These are phyloP conservation scores for Sarcophaga peregrina DNA, from an alignment of 1,140 invertebrate genomes.

Conservation along the genomic window DNA sequence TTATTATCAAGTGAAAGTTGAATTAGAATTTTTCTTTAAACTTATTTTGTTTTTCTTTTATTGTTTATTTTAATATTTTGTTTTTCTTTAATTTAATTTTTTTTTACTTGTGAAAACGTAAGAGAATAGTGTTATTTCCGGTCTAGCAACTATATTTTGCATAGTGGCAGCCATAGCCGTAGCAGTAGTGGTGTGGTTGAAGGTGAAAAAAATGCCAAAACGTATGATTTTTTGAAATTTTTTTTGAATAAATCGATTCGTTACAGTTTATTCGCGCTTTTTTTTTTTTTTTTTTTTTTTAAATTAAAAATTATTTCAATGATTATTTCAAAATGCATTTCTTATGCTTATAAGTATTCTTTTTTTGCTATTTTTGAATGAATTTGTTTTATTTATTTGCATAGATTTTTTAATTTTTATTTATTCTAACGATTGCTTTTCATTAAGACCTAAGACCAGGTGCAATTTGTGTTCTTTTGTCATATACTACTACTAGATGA, in stretches of 20 bases:
- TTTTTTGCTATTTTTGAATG: not conserved
- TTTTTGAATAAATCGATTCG: conserved; percentile 18
- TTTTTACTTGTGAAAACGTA: not conserved
- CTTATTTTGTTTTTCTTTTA: not conserved
- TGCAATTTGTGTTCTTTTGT: conserved; percentile 24
- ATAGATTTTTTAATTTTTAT: not conserved
- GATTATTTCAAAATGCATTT: not conserved
- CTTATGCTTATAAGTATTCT: too few relatives aligned
- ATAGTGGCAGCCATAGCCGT: too few relatives aligned
- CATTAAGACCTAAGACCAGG: conserved; percentile 15
- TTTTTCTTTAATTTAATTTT: conserved; percentile 30
- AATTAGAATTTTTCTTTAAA: not conserved
- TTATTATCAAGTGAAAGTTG: not conserved
- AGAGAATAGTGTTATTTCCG: conserved; percentile 33
- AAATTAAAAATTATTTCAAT: conserved; percentile 4
- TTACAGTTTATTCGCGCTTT: not conserved
- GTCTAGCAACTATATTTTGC: conserved; percentile 17
- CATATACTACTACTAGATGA: conserved; percentile 4
- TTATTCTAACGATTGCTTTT: not conserved
- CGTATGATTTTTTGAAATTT: not conserved
- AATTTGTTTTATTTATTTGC: not conserved
- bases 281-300: not conserved
- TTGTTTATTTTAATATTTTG: not conserved
- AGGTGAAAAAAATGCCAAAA: conserved; percentile 29
- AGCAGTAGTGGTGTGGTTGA: too few relatives aligned